Evolutionary conservation across 2,113 vertebrate species (phyloP).

Genomic region (Sphaerodactylus townsendi): DNA sequence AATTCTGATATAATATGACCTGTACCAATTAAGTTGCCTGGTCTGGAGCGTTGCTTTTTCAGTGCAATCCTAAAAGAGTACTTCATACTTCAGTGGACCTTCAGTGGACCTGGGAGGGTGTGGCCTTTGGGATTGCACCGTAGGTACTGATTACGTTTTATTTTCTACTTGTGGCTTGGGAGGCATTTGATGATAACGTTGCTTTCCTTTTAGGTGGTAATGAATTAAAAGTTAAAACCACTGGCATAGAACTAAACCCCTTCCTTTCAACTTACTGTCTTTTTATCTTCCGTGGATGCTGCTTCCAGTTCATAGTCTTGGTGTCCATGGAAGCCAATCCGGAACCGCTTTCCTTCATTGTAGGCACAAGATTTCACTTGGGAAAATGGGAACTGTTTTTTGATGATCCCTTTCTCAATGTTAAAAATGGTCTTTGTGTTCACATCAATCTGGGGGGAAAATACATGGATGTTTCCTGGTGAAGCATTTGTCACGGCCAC

Average conservation of each 20-base stretch:
- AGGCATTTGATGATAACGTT: no score
- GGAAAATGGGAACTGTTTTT: slow-evolving; percentile 77
- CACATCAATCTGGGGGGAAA: slow-evolving; percentile 76
- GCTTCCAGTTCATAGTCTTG: slow-evolving; percentile 79
- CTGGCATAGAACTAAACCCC: no score
- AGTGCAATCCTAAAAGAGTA: no score
- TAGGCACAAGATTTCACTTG: slow-evolving; percentile 77
- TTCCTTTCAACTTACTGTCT: slow-evolving; percentile 62
- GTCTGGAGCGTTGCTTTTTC: no score
- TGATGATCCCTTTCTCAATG: slow-evolving; percentile 81
- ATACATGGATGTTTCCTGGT: slow-evolving; percentile 13
- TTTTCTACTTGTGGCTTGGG: no score
- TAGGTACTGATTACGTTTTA: no score
- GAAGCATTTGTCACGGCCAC: background rate
- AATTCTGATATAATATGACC: background rate
- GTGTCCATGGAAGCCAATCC: slow-evolving; percentile 72
- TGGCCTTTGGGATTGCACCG: no score
- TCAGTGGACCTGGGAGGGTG: no score
- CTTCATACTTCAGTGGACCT: no score
- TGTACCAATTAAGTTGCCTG: background rate
- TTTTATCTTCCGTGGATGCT: slow-evolving; percentile 74
- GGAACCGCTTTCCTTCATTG: slow-evolving; percentile 67
- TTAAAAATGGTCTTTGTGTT: slow-evolving; percentile 78
- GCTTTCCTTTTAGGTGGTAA: no score
- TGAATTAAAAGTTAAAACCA: no score